Evolutionary conservation across 2,113 vertebrate genomes (phyloP), one percentile per base, ranked within the genome.

Genomic region (Grantiella picta): DNA sequence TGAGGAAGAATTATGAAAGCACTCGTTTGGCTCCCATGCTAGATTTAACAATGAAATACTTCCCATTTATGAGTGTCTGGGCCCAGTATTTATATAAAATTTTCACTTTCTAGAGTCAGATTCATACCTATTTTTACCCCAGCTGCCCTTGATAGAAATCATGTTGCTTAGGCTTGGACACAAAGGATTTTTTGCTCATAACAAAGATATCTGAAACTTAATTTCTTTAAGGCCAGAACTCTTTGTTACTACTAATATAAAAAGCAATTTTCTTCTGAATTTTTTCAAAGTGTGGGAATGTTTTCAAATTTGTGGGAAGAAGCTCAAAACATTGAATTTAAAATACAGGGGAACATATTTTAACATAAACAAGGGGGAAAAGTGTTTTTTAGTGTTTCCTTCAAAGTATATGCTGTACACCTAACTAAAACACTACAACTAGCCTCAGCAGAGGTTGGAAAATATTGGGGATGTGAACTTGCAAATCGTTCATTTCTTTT

Each of bases 401-500:
- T 22, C 22, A 64, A 69, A 61, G 35, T 60, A 35, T 49, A 16
- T 49, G 13, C 3, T 25, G 5, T 22, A 35, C 4, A 5, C 4
- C 22, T 49, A 68, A 79, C 9, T 79, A 47, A 84, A 90, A 40
- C 9, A 20, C 18, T 73, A 66, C 25, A 61, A 23, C 10, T 28
- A n/a, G 4, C 29, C 50, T 86, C 69, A 77, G 16, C 9, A 61
- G 45, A 86, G 21, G 17, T 7, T 68, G 38, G 15, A 19, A 29
- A 13, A n/a, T 4, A 4, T 5, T 36, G 15, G 15, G 44, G 15
- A 10, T 14, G 7, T 38, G 33, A 82, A 8, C 7, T 73, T 1
- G 0, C 2, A 27, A 57, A 36, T 50, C 0, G 0, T 52, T 89
- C 1, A 0, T 52, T 45, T 52, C 15, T 45, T 38, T 15, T n/a